These are phyloP conservation scores for Tinea semifulvella DNA, from an alignment of 2,888 invertebrate genomes.

Conservation along the genomic window DNA sequence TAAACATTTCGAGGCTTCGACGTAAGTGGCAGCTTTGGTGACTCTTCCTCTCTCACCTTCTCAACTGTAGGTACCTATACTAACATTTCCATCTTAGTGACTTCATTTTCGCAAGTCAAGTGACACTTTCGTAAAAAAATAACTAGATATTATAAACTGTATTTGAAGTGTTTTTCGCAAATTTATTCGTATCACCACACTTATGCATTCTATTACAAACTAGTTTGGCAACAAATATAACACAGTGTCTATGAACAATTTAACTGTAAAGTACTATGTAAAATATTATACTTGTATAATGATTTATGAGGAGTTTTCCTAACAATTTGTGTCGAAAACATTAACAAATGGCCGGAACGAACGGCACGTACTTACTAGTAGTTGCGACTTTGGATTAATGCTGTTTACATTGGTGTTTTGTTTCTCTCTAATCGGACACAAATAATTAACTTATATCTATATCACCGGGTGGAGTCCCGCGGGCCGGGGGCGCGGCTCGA, in stretches of 20 bases:
- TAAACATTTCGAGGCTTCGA: too few relatives aligned
- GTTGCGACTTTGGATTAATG: not conserved
- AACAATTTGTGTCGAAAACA: constrained; percentile 31
- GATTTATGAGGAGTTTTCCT: constrained; percentile 24
- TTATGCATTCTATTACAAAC: constrained; percentile 32
- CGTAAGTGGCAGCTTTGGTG: too few relatives aligned
- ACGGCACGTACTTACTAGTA: constrained; percentile 30
- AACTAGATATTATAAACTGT: constrained; percentile 8
- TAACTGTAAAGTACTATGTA: constrained; percentile 46
- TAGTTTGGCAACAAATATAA: constrained; percentile 43
- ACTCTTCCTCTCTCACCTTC: too few relatives aligned
- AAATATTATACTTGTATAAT: constrained; percentile 43
- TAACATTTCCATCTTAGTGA: not conserved
- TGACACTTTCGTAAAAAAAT: constrained; percentile 7
- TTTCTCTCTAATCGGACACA: constrained; percentile 54
- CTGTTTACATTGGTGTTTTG: constrained; percentile 44
- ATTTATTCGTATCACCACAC: constrained; percentile 6
- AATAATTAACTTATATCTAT: constrained; percentile 53
- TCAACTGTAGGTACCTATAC: not conserved
- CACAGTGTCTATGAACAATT: constrained; percentile 40
- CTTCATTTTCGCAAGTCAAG: too few relatives aligned
- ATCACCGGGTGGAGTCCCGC: constrained; percentile 20
- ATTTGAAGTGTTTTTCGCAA: not conserved
- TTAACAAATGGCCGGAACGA: constrained; percentile 52
- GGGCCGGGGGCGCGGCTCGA: constrained; percentile 6